These are phyloP conservation scores for Notarius lentiginosus DNA, from an alignment of 2,113 vertebrate species.

Conservation along the genomic window DNA sequence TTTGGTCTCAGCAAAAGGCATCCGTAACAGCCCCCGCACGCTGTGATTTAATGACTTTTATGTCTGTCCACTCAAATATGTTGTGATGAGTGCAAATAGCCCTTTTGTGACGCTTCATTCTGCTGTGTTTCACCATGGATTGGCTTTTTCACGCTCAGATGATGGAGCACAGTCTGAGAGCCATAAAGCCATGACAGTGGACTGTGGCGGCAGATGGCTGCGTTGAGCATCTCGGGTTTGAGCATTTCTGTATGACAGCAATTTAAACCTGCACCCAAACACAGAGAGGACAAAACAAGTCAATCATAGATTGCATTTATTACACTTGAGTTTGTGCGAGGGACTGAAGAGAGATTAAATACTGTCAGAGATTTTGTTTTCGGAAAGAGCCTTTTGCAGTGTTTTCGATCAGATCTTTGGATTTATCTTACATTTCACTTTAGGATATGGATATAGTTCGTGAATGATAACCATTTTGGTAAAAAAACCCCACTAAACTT, in stretches of 20 bases:
- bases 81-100: conserved; percentile 50
- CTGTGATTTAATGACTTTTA: conserved; percentile 25
- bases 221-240: conserved; percentile 11
- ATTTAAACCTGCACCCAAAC: conserved; percentile 24
- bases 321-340: background rate
- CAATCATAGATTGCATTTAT: background rate
- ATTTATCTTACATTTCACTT: background rate
- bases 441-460: background rate
- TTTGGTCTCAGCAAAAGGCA: conserved; percentile 38
- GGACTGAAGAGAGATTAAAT: background rate
- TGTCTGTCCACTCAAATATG: conserved; percentile 25
- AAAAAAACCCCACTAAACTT: background rate
- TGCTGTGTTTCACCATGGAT: conserved; percentile 15
- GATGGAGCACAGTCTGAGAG: conserved; percentile 19
- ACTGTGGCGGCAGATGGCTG: conserved; percentile 19
- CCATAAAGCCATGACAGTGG: conserved; percentile 9
- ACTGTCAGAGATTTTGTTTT: background rate
- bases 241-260: conserved; percentile 21
- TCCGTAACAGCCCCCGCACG: conserved; percentile 6
- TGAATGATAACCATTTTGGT: background rate
- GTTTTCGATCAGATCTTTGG: conserved; percentile 4
- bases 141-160: conserved; percentile 36
- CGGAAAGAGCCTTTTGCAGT: background rate
- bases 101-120: conserved; percentile 47
- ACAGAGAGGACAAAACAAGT: conserved; percentile 7